Evolutionary conservation across 2,113 vertebrate genomes (phyloP).

Genomic region (Elaphurus davidianus): DNA sequence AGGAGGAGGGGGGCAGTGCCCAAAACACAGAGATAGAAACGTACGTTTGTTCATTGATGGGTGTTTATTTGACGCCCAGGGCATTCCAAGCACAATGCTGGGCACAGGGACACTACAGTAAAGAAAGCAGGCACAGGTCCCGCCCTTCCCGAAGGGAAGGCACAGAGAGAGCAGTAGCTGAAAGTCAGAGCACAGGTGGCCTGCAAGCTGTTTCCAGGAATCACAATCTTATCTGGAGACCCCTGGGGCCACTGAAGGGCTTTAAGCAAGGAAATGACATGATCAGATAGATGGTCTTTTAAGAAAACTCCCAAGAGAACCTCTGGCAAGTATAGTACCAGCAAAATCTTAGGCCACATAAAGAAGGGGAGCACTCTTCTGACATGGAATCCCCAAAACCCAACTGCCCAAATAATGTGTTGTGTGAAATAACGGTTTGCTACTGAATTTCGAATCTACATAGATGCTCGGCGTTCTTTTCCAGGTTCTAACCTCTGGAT

Average conservation of each 20-base stretch:
- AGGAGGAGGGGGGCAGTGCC: not conserved
- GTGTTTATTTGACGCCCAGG: not conserved
- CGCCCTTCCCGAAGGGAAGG: not conserved
- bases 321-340: not conserved
- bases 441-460: not conserved
- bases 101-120: not conserved
- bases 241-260: not conserved
- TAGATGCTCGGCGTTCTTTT: not conserved
- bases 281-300: not conserved
- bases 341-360: not conserved
- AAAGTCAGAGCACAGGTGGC: not conserved
- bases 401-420: not conserved
- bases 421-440: not conserved
- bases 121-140: not conserved
- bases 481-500: constrained; percentile 24
- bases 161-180: not conserved
- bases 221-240: not conserved
- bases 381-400: not conserved
- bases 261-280: not conserved
- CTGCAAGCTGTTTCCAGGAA: not conserved
- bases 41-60: not conserved
- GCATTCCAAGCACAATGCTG: not conserved
- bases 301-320: not conserved
- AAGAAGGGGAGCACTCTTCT: not conserved
- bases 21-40: not conserved